Percentiles rank a stretch among this genome's conserved stretches.
Evolutionary conservation across 2,888 invertebrate species (phyloP).

Genomic region (Notodromas monacha): DNA sequence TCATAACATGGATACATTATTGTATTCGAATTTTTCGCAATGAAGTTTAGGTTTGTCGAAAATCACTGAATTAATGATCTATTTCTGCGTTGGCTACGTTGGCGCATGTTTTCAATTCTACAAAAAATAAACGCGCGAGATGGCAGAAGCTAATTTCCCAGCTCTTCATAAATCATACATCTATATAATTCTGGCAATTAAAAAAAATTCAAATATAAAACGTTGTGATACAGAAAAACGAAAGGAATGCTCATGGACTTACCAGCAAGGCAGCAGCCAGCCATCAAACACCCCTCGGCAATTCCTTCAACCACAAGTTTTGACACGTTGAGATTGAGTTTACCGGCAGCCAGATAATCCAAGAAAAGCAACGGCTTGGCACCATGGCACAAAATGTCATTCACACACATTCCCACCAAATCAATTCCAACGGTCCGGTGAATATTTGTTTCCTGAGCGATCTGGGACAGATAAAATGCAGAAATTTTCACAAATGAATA

Average conservation of each 20-base stretch:
- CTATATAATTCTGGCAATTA: no score
- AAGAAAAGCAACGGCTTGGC: constrained; percentile 84
- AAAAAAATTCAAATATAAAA: background rate
- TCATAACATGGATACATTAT: no score
- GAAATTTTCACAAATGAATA: no score
- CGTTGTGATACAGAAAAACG: background rate
- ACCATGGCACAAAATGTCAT: constrained; percentile 75
- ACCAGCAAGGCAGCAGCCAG: constrained; percentile 68
- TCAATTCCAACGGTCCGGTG: constrained; percentile 70
- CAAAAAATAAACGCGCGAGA: no score
- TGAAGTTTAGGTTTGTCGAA: no score
- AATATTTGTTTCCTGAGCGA: constrained; percentile 40
- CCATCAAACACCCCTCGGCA: constrained; percentile 47
- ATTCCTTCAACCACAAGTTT: constrained; percentile 45
- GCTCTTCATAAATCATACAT: no score
- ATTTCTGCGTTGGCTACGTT: no score
- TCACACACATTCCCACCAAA: constrained; percentile 89
- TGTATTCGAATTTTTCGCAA: no score
- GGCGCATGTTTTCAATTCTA: no score
- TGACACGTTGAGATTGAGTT: constrained; percentile 39
- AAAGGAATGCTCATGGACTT: constrained; percentile 12
- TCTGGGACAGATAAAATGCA: constrained; percentile 18
- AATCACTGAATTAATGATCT: no score
- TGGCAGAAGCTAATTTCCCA: no score
- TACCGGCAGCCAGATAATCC: constrained; percentile 80